A percentile compares a stretch with the other conserved stretches of the same genome.
These are phyloP conservation scores for Enteromius thamalakanensis DNA, from an alignment of 2,797 vertebrate species.

Conservation along the genomic window DNA sequence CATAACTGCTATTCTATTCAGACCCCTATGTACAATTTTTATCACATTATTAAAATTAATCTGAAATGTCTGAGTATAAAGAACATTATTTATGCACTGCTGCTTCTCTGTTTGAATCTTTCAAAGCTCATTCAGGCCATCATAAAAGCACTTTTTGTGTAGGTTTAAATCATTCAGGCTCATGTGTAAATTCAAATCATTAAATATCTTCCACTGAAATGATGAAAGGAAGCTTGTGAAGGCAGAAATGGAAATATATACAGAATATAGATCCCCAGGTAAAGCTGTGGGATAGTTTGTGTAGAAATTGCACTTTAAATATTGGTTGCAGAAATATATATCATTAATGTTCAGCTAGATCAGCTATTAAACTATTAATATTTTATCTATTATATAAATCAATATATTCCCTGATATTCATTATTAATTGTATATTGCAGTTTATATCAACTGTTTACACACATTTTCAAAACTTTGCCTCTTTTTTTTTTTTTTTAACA, in stretches of 20 bases:
- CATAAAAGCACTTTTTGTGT: not conserved
- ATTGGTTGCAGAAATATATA: too few relatives aligned
- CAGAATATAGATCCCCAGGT: not conserved
- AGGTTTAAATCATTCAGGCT: not conserved
- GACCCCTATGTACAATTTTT: not conserved
- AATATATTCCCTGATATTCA: too few relatives aligned
- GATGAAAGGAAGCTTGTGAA: not conserved
- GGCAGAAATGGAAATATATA: not conserved
- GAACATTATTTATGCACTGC: not conserved
- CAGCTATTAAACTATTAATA: too few relatives aligned
- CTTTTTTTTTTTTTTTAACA: too few relatives aligned
- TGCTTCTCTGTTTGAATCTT: not conserved
- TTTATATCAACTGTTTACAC: too few relatives aligned
- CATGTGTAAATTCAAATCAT: not conserved
- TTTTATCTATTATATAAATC: too few relatives aligned
- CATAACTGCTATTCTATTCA: not conserved
- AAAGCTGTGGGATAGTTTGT: not conserved
- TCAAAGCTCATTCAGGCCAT: not conserved
- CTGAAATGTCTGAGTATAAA: not conserved
- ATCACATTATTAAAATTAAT: not conserved
- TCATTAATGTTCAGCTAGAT: too few relatives aligned
- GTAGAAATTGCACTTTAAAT: too few relatives aligned
- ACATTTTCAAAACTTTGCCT: too few relatives aligned
- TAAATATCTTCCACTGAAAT: not conserved
- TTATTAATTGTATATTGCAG: too few relatives aligned